A percentile compares a stretch with the other conserved stretches of the same genome.
Evolutionary conservation across 2,888 invertebrate species (phyloP).

Genomic region (Cyaniris semiargus): DNA sequence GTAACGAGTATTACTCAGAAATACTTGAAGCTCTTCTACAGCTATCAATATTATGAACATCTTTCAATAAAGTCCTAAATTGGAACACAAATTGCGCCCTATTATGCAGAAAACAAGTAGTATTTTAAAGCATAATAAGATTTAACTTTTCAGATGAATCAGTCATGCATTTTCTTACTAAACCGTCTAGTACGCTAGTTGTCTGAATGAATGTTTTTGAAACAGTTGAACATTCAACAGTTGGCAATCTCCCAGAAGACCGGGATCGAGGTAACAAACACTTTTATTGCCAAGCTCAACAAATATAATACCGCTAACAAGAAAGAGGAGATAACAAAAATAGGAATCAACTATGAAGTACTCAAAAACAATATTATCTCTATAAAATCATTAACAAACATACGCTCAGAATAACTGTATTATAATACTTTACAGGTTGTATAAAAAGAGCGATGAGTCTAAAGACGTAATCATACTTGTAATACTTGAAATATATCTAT

Average conservation of each 20-base stretch:
- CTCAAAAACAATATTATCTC: neutral
- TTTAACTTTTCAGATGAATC: constrained; percentile 15
- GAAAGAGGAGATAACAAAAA: neutral
- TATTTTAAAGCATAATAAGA: neutral
- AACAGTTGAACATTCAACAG: constrained; percentile 9
- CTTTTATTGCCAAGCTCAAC: constrained; percentile 14
- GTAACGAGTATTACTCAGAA: neutral
- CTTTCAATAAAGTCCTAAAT: neutral
- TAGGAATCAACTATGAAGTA: neutral
- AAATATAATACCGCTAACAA: neutral
- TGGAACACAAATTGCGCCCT: neutral
- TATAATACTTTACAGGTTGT: neutral
- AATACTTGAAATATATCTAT: neutral
- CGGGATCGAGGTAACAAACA: constrained; percentile 15
- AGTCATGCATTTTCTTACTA: neutral
- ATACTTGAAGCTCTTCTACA: too few species aligned
- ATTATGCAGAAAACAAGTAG: neutral
- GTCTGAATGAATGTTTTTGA: neutral
- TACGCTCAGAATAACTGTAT: neutral
- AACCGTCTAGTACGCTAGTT: neutral
- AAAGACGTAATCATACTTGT: too few species aligned
- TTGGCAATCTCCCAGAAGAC: constrained; percentile 11
- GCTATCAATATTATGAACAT: neutral
- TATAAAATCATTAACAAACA: neutral
- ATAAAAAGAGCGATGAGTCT: neutral